Conservation (phyloP, 2,113 vertebrate genomes). For the Neopipo cinnamomea region DNA sequence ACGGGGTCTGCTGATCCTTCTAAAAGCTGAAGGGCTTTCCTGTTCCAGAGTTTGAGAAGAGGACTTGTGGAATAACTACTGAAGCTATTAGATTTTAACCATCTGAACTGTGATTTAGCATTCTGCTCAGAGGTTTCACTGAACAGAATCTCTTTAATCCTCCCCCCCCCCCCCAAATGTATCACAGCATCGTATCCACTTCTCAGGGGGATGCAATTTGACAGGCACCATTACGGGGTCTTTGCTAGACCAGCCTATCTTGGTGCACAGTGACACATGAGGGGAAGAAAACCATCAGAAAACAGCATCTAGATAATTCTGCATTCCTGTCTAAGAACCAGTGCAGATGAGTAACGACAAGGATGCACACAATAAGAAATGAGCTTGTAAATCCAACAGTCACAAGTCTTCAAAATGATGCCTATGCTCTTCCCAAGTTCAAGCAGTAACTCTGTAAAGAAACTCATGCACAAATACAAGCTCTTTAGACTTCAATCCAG, state of each 20-base stretch:
- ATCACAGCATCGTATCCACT: neutral
- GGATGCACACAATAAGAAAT: neutral
- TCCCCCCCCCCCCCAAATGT: no score
- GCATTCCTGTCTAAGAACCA: neutral
- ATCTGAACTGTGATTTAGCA: neutral
- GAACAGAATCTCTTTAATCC: neutral
- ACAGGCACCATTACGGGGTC: neutral
- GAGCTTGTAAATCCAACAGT: neutral
- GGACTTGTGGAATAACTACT: neutral
- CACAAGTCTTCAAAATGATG: neutral
- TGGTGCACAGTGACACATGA: neutral
- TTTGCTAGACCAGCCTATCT: neutral
- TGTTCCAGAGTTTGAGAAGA: neutral
- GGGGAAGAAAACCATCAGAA: neutral
- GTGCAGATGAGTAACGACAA: neutral
- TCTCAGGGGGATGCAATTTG: neutral
- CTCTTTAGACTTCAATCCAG: neutral
- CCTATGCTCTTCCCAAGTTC: fast-evolving
- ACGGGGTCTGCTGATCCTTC: neutral
- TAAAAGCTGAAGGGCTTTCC: neutral
- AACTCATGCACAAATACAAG: neutral
- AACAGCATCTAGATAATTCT: neutral
- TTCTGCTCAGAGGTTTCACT: neutral
- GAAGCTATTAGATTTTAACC: neutral
- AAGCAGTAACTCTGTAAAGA: neutral